Evolutionary conservation across 2,888 invertebrate genomes (phyloP), one percentile per base, ranked within the genome.

Genomic region (Cephonodes hylas): DNA sequence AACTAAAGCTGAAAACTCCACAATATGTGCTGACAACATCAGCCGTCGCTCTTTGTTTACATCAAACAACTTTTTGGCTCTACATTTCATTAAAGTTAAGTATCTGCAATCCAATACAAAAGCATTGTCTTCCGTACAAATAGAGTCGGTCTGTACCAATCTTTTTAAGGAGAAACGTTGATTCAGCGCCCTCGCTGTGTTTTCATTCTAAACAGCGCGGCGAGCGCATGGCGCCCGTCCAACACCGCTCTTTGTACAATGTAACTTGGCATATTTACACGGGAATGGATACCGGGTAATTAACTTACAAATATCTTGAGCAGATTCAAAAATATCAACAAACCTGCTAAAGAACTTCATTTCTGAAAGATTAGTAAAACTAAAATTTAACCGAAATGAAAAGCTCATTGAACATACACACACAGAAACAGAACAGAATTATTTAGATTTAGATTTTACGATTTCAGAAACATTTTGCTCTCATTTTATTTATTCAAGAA

Each of bases 101-200:
- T 31, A 56, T 27, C 18, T 57, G 7, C 23, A 42, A 42, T 58
- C 1, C 15, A 38, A 42, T 22, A 57, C 13, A 77, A 78, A 75
- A 71, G 74, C 76, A 76, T 75, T 76, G 78, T 77, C 74, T 79
- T 75, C 75, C 65, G 76, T 76, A 76, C 77, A 73, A 80, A 80
- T 71, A 70, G 75, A 74, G 73, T 71, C 73, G 66, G 67, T 69
- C 66, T 72, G 74, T 79, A 77, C 76, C 83, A 82, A 84, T 84
- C 80, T 82, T 75, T 79, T 75, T 77, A 77, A 68, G 71, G 72
- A 74, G 77, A 81, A 78, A 74, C 73, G 75, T 77, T 74, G 72
- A 76, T 76, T 79, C 76, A 73, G 72, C 76, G 70, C 75, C 72
- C 70, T 77, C 75, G 71, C 64, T 66, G 63, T 76, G 75, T 78